Base-by-base conservation (phyloP, 2,888 invertebrate species). In the Dryococelus australis region DNA sequence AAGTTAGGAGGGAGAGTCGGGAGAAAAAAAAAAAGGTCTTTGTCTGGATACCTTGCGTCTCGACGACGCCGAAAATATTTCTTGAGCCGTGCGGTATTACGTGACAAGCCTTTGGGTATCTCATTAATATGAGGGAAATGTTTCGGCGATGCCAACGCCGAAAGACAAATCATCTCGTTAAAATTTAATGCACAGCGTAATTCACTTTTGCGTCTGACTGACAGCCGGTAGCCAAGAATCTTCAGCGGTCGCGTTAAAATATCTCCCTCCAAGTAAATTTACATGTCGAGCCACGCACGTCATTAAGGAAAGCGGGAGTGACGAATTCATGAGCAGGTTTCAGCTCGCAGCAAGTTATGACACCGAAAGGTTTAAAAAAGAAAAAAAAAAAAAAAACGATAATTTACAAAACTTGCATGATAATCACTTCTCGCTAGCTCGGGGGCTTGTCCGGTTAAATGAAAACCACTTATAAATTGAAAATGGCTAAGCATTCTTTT, bases 211-310 rank as follows among this genome's bases (percentile, higher is more conserved):
- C 65, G 65, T 65, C 24, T 65, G 65, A 65, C 65, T 65, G 65
- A 65, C 65, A 65, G 65, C 65, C 24, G 8, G 65, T 65, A 65
- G 65, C 65, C 65, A 65, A 65, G 65, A n/a, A 24, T 65, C 6
- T 65, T 65, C 65, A 65, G 65, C 65, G 65, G 65, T 16, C 65
- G 65, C 65, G n/a, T 65, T n/a, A 65, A 65, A 65, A n/a, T 65
- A n/a, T 65, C 20, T 65, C 65, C n/a, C 65, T 10, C 65, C 65
- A 65, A 8, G 65, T 65, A 65, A 65, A 65, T 65, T 65, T 65
- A 65, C 65, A 65, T 65, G 65, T 65, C 65, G 65, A 20, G 24
- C 65, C 24, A n/a, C n/a, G n/a, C 65, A 24, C 10, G 65, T 65
- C 24, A 65, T 65, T 65, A 65, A 10, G 2, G 65, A 65, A 65